phyloP scores from a whole-genome alignment of 2,797 vertebrate genomes.

The Poecile montanus region DNA sequence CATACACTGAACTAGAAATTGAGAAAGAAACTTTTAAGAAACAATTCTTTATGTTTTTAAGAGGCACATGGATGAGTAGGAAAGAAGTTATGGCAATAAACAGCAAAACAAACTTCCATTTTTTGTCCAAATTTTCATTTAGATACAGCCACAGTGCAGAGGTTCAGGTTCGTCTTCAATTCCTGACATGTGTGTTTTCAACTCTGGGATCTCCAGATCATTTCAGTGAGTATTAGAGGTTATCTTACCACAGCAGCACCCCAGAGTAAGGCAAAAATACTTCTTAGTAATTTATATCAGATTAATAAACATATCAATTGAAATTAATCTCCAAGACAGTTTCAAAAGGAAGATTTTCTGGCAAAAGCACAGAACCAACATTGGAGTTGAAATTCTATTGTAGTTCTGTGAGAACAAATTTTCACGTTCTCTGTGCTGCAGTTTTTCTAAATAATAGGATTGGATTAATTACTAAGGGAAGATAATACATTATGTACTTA shows the following conservation, averaged over 20 bases:
- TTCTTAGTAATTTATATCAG: not conserved
- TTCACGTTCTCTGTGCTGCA: not conserved
- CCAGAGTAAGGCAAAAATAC: not conserved
- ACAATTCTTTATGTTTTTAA: not conserved
- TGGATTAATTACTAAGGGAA: not conserved
- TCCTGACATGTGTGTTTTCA: conserved; percentile 98
- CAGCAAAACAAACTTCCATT: not conserved
- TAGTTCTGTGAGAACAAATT: not conserved
- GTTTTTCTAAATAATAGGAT: not conserved
- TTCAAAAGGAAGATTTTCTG: not conserved
- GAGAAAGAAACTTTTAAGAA: not conserved
- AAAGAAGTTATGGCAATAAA: not conserved
- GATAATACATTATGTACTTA: not conserved
- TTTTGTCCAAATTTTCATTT: conserved; percentile 34
- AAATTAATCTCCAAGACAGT: not conserved
- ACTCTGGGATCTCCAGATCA: conserved; percentile 97
- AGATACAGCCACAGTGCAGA: conserved; percentile 98
- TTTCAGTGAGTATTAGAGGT: conserved; percentile 87
- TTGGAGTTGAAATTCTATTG: not conserved
- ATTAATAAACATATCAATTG: not conserved
- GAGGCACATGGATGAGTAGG: fast-evolving
- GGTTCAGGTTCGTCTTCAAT: conserved; percentile 97
- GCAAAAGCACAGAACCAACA: not conserved
- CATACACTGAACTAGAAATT: not conserved
- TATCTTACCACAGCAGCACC: not conserved